phyloP scores from a whole-genome alignment of 1,140 invertebrate genomes.

The Homarus americanus region DNA sequence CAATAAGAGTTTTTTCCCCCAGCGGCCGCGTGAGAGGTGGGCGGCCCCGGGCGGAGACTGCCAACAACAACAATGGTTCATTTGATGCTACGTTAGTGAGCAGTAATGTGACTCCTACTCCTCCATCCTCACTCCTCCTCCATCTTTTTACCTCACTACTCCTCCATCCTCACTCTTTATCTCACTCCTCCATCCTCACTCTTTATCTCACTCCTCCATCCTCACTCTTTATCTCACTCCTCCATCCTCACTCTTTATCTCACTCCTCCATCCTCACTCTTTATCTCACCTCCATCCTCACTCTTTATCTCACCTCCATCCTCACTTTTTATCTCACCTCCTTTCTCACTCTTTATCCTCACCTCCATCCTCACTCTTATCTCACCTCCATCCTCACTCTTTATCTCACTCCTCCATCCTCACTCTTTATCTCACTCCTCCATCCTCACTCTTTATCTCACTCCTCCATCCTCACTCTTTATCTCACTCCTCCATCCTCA shows the following conservation, averaged over 20 bases:
- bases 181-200: background rate
- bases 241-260: background rate
- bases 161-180: background rate
- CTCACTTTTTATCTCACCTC: no score
- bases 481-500: no score
- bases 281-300: background rate
- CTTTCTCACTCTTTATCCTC: no score
- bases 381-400: background rate
- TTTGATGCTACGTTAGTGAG: conserved; percentile 24
- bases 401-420: no score
- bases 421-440: no score
- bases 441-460: no score
- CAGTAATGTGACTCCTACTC: background rate
- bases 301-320: background rate
- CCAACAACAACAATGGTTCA: conserved; percentile 35
- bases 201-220: background rate
- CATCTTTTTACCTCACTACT: background rate
- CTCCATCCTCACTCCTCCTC: no score
- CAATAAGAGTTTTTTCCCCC: no score
- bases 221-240: background rate
- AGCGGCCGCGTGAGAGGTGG: no score
- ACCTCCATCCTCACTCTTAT: background rate
- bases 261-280: background rate
- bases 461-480: no score
- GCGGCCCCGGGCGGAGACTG: no score